phyloP scores from a whole-genome alignment of 2,888 invertebrate species.

The Tridacna gigas region DNA sequence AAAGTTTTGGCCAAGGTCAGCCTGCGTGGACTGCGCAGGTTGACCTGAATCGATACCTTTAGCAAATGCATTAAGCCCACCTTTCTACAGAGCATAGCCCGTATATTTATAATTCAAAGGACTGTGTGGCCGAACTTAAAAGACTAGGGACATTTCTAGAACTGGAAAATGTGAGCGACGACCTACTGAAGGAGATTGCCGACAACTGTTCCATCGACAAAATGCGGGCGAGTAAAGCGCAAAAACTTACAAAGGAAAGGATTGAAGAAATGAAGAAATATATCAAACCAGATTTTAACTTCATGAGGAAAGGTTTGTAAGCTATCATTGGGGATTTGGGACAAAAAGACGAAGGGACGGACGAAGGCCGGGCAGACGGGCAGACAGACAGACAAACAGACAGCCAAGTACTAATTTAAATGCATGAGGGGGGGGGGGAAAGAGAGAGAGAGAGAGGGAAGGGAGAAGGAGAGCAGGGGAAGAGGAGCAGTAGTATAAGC shows the following conservation, averaged over 20 bases:
- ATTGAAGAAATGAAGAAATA: neutral
- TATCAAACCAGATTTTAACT: slow-evolving; percentile 4
- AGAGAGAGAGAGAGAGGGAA: neutral
- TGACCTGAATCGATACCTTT: too few species aligned
- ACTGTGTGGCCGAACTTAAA: slow-evolving; percentile 27
- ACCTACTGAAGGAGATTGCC: slow-evolving; percentile 18
- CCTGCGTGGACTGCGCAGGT: too few species aligned
- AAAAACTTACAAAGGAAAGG: neutral
- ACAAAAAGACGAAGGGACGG: neutral
- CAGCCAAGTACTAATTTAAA: neutral
- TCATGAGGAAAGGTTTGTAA: slow-evolving; percentile 37
- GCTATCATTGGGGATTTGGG: too few species aligned
- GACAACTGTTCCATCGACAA: slow-evolving; percentile 29
- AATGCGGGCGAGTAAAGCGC: slow-evolving; percentile 16
- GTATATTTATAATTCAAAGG: slow-evolving; percentile 8
- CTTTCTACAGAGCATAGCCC: too few species aligned
- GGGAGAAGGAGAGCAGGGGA: neutral
- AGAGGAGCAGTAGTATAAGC: neutral
- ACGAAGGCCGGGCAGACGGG: neutral
- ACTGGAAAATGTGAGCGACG: neutral
- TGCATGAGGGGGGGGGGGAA: neutral
- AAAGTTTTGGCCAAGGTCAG: too few species aligned
- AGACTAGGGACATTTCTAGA: slow-evolving; percentile 31
- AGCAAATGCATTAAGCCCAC: too few species aligned
- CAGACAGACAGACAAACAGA: neutral